Evolutionary conservation across 2,888 invertebrate species (phyloP).

Genomic region (Tipula unca): DNA sequence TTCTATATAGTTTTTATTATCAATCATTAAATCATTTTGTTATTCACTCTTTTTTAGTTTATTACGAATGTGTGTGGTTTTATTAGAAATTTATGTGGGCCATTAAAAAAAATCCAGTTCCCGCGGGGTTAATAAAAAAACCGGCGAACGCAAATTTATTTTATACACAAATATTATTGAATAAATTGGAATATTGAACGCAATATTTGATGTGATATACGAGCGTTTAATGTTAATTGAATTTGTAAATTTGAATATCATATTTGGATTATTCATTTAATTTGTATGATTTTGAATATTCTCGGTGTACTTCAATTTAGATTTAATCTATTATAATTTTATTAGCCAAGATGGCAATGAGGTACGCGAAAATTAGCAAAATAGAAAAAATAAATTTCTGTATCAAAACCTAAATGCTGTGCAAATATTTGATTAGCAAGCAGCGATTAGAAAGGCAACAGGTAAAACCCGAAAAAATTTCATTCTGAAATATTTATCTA

Average conservation of each 20-base stretch:
- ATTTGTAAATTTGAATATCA: not conserved
- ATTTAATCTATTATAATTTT: no score
- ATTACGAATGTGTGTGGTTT: not conserved
- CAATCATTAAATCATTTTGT: no score
- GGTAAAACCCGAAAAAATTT: no score
- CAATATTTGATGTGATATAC: not conserved
- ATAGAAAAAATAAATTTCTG: no score
- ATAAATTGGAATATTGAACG: not conserved
- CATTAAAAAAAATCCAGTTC: not conserved
- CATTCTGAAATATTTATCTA: no score
- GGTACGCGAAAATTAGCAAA: no score
- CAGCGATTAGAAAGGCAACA: no score
- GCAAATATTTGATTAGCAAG: no score
- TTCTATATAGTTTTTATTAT: not conserved
- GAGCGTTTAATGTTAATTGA: not conserved
- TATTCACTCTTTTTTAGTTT: not conserved
- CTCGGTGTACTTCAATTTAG: no score
- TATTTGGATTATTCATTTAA: not conserved
- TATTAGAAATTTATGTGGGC: not conserved
- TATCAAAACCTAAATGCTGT: no score
- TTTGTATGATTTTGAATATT: not conserved
- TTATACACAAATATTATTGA: not conserved
- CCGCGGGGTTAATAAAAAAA: not conserved
- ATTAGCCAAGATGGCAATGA: no score
- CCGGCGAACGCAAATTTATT: not conserved